Conservation (phyloP, 1,140 invertebrate genomes). For the Lordiphosa mommai region DNA sequence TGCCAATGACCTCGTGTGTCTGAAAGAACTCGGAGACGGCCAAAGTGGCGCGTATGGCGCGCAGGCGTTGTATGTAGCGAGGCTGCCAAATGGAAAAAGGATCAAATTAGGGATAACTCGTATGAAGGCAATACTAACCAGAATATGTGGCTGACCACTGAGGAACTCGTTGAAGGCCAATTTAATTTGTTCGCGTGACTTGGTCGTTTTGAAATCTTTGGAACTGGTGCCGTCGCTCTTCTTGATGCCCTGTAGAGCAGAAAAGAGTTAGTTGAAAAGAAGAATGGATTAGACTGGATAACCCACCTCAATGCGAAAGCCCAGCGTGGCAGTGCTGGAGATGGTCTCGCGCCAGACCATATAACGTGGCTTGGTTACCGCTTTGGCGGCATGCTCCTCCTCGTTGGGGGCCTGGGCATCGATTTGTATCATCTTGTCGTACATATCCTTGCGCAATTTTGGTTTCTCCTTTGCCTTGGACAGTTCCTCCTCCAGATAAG, state of each 20-base stretch:
- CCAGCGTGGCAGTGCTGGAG: conserved; percentile 95
- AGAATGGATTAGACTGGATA: neutral
- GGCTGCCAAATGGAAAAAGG: conserved; percentile 82
- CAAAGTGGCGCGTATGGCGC: conserved; percentile 89
- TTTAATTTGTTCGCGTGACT: conserved; percentile 89
- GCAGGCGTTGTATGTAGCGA: conserved; percentile 91
- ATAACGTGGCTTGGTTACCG: conserved; percentile 96
- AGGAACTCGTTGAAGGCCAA: conserved; percentile 92
- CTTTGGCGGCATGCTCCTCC: conserved; percentile 93
- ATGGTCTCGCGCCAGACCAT: conserved; percentile 99
- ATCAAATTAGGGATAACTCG: neutral
- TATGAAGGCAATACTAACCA: conserved; percentile 82
- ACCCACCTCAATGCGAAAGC: conserved; percentile 93
- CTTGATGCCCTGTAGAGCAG: conserved; percentile 86
- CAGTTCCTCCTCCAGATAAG: conserved; percentile 96
- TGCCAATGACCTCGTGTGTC: conserved; percentile 97
- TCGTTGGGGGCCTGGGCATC: conserved; percentile 93
- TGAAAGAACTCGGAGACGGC: conserved; percentile 93
- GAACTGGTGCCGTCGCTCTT: conserved; percentile 91
- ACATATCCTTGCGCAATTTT: conserved; percentile 97
- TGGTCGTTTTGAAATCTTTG: conserved; percentile 98
- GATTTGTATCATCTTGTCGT: conserved; percentile 98
- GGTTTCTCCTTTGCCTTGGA: conserved; percentile 97
- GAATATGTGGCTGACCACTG: conserved; percentile 87
- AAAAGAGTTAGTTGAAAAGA: neutral